Base-by-base conservation (phyloP, 2,888 invertebrate species). In the Spodoptera exigua region DNA sequence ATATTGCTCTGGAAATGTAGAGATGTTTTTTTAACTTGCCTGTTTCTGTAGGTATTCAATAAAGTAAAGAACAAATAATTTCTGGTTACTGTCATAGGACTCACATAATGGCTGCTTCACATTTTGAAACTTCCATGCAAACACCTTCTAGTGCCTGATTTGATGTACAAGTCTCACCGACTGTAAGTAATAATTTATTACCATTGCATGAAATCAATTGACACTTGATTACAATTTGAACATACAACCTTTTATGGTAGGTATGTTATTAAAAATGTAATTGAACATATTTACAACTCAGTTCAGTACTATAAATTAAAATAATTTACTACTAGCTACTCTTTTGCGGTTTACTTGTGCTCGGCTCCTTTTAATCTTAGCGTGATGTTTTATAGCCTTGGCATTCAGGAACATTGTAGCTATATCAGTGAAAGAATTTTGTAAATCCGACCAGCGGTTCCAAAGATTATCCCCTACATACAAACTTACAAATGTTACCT, bases 41-140 rank as follows among this genome's bases (percentile, higher is more conserved):
- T n/a, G n/a, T n/a, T n/a, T n/a, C n/a, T n/a, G n/a, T n/a, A n/a
- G n/a, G n/a, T n/a, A n/a, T n/a, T n/a, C n/a, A n/a, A n/a, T n/a
- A n/a, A n/a, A n/a, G 0, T 40, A 16, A 14, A 17, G n/a, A 14
- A 14, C 3, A 5, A 5, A 5, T 21, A 21, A 21, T 2, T 2
- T 5, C 21, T 21, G 21, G 21, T 9, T 9, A n/a, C 10, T 36
- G 21, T 18, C 40, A 2, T 45, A 35, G 21, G 32, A 85, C 89
- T 87, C 67, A 92, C 93, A 81, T 84, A 49, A 91, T 1, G 11
- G 93, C 92, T 43, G 81, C 78, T 46, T 82, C 80, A 83, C 93
- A 93, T 36, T 84, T 74, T 5, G 79, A 80, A 32, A 89, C 78
- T 35, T 83, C 36, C 16, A 78, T 78, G 69, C 93, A 93, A 13